Percentiles rank a stretch among this genome's conserved stretches.
These are phyloP conservation scores for Noctuana brunneofusca DNA, from an alignment of 2,888 invertebrate genomes.

Conservation along the genomic window DNA sequence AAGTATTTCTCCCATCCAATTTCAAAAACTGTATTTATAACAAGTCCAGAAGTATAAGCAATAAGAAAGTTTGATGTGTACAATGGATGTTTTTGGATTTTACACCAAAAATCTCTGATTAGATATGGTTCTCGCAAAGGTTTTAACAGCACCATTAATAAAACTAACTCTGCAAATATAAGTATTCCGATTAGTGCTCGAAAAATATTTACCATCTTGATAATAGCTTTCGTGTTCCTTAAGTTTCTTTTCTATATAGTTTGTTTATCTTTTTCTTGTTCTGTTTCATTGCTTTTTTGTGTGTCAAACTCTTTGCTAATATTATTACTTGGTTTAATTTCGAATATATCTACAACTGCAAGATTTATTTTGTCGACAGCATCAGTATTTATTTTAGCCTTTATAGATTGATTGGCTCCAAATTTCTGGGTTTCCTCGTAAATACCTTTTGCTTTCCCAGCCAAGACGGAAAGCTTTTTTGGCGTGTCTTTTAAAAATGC, in stretches of 20 bases:
- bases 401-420: no score
- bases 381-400: not conserved
- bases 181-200: constrained; percentile 46
- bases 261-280: constrained; percentile 25
- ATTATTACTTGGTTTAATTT: constrained; percentile 7
- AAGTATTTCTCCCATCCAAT: constrained; percentile 50
- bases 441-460: not conserved
- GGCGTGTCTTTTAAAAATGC: constrained; percentile 47
- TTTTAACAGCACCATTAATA: constrained; percentile 57
- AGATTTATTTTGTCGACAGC: not conserved
- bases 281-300: not conserved
- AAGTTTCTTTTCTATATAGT: not conserved
- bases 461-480: constrained; percentile 37
- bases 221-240: not conserved
- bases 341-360: constrained; percentile 5
- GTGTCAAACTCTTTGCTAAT: not conserved
- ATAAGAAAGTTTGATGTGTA: constrained; percentile 45
- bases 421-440: not conserved
- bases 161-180: constrained; percentile 51
- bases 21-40: constrained; percentile 52
- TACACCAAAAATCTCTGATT: constrained; percentile 57
- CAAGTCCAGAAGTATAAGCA: constrained; percentile 41
- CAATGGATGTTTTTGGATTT: constrained; percentile 42
- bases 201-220: constrained; percentile 58
- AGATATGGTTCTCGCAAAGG: constrained; percentile 56